A percentile compares a stretch with the other conserved stretches of the same genome.
Evolutionary conservation across 1,140 invertebrate species (phyloP).

Genomic region (Solenopsis fugax): DNA sequence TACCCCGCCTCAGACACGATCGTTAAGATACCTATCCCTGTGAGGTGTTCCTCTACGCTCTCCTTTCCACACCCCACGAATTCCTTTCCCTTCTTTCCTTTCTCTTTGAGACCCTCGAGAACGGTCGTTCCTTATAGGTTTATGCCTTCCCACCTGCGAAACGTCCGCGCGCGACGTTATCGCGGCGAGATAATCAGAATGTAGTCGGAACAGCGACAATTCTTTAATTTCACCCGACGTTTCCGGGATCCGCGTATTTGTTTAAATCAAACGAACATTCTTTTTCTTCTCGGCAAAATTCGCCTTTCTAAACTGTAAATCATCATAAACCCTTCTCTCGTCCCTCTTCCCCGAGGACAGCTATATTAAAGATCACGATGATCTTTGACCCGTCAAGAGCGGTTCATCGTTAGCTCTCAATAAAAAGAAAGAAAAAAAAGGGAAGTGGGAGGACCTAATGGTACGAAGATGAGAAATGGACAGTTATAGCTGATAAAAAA

Average conservation of each 20-base stretch:
- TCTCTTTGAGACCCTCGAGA: constrained; percentile 54
- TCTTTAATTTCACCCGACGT: constrained; percentile 41
- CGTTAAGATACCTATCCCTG: constrained; percentile 82
- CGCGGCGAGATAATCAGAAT: constrained; percentile 1
- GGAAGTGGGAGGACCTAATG: not conserved
- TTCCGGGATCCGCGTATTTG: not conserved
- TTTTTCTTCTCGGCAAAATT: not conserved
- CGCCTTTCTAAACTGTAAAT: not conserved
- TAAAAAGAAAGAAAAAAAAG: constrained; percentile 32
- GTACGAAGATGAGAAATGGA: constrained; percentile 29
- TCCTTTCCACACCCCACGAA: constrained; percentile 20
- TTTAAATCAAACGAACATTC: constrained; percentile 4
- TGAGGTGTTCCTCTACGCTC: constrained; percentile 63
- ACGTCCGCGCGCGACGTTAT: not conserved
- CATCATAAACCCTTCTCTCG: constrained; percentile 8
- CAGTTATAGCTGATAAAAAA: constrained; percentile 52
- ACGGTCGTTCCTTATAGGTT: constrained; percentile 43
- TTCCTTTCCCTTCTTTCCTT: constrained; percentile 30
- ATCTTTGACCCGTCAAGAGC: constrained; percentile 16
- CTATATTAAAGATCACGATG: not conserved
- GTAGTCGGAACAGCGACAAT: constrained; percentile 39
- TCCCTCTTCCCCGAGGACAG: not conserved
- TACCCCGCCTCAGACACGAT: constrained; percentile 81
- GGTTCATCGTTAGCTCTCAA: not conserved
- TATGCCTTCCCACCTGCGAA: constrained; percentile 37